A percentile compares a stretch with the other conserved stretches of the same genome.
These are phyloP conservation scores for Cerastoderma edule DNA, from an alignment of 2,888 invertebrate species.

Conservation along the genomic window DNA sequence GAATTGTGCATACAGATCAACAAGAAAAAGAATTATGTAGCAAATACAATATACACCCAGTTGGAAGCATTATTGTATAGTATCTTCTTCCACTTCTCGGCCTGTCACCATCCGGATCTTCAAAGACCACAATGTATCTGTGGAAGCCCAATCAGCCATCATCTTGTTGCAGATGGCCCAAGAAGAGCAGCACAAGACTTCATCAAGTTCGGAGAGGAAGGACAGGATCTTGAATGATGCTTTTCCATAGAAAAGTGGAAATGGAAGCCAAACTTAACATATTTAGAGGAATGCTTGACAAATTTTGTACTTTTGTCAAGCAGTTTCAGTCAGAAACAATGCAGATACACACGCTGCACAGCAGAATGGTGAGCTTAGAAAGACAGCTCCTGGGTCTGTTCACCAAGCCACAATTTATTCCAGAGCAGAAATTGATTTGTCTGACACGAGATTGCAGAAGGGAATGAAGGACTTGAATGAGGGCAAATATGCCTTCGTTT, in stretches of 20 bases:
- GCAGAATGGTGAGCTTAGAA: constrained; percentile 16
- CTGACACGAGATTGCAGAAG: constrained; percentile 30
- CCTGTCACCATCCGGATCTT: constrained; percentile 16
- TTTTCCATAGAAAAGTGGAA: constrained; percentile 19
- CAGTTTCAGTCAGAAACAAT: constrained; percentile 20
- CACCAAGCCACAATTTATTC: constrained; percentile 21
- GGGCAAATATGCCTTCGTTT: constrained; percentile 30
- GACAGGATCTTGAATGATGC: constrained; percentile 22
- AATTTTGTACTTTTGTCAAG: constrained; percentile 18
- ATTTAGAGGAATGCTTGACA: constrained; percentile 16
- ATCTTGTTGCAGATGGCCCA: constrained; percentile 27
- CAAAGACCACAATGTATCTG: constrained; percentile 22
- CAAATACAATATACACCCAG: no score
- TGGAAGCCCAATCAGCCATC: constrained; percentile 31
- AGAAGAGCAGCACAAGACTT: constrained; percentile 29
- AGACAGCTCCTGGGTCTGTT: constrained; percentile 19
- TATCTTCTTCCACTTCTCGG: no score
- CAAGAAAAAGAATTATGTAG: no score
- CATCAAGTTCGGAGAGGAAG: constrained; percentile 26
- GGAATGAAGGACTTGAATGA: constrained; percentile 29
- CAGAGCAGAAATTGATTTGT: constrained; percentile 25
- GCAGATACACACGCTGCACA: constrained; percentile 24
- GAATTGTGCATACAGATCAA: no score
- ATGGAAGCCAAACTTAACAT: constrained; percentile 2
- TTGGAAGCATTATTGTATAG: no score